phyloP scores from a whole-genome alignment of 2,888 invertebrate species.

The Orchesella flavescens region DNA sequence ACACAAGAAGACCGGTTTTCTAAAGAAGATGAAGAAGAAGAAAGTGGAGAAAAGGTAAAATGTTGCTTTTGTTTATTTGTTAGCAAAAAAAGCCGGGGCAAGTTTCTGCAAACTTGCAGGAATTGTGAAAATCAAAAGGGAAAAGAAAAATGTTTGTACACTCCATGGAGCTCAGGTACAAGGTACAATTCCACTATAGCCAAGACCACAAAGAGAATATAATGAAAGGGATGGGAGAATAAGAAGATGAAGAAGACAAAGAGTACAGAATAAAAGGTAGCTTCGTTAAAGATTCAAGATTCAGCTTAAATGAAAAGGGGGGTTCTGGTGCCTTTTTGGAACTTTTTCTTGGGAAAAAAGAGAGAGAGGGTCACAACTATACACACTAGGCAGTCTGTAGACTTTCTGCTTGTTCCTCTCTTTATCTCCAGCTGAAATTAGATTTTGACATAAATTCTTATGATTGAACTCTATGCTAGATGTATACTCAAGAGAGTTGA shows the following conservation, averaged over 20 bases:
- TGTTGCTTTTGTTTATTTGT: constrained; percentile 1
- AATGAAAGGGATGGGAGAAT: constrained; percentile 25
- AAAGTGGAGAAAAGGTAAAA: constrained; percentile 4
- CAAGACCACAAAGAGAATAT: constrained; percentile 33
- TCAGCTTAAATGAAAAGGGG: not conserved
- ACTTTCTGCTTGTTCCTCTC: not conserved
- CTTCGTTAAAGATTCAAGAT: constrained; percentile 25
- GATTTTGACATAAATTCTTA: not conserved
- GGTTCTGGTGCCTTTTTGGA: not conserved
- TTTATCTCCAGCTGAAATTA: not conserved
- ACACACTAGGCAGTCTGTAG: no score
- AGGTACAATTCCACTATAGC: not conserved
- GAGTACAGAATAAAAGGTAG: not conserved
- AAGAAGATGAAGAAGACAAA: not conserved
- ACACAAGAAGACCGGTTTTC: not conserved
- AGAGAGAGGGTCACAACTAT: not conserved
- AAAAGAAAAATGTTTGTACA: not conserved
- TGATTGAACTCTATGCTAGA: not conserved
- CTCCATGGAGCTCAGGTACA: not conserved
- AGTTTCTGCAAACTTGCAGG: not conserved
- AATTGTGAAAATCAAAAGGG: not conserved
- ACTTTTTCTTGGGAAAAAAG: not conserved
- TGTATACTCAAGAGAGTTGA: no score
- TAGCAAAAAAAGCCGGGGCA: not conserved
- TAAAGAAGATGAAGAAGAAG: constrained; percentile 1